Evolutionary conservation across 30 jellyfish, hydroid and myxozoan genomes (phyloP).

Genomic region (Hydra vulgaris): DNA sequence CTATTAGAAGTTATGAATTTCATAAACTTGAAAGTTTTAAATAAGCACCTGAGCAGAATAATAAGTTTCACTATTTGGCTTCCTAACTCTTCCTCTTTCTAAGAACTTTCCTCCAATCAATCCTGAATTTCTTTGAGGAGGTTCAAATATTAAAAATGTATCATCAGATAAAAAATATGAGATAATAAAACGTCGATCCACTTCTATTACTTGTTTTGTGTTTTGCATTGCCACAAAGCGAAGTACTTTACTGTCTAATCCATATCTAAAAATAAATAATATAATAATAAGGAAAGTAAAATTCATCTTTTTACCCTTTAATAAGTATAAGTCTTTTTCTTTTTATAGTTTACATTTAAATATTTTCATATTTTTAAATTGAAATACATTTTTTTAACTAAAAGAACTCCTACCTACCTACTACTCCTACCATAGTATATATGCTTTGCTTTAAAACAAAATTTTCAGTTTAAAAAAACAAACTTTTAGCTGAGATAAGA

Average conservation of each 20-base stretch:
- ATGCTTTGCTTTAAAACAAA: no score
- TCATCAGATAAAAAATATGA: constrained; percentile 90
- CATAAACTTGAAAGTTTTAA: not conserved
- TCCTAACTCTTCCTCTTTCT: constrained; percentile 77
- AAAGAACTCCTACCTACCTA: no score
- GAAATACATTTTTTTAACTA: no score
- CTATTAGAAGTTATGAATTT: no score
- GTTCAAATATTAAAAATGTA: constrained; percentile 80
- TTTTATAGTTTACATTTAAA: not conserved
- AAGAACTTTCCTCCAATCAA: constrained; percentile 88
- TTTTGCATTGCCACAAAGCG: constrained; percentile 87
- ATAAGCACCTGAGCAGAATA: constrained; percentile 71
- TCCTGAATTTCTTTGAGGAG: constrained; percentile 96
- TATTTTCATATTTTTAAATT: no score
- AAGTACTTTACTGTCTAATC: constrained; percentile 81
- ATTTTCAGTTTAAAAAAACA: no score
- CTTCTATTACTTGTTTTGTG: constrained; percentile 72
- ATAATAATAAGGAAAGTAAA: not conserved
- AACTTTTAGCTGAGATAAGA: no score
- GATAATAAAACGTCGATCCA: constrained; percentile 80
- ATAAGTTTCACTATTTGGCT: constrained; percentile 58
- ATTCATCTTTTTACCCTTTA: not conserved
- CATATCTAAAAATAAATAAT: constrained; percentile 45
- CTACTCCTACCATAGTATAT: no score
- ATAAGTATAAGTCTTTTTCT: not conserved